Evolutionary conservation across 2,888 invertebrate genomes (phyloP), one percentile per base, ranked within the genome.

Genomic region (Acleris literana): DNA sequence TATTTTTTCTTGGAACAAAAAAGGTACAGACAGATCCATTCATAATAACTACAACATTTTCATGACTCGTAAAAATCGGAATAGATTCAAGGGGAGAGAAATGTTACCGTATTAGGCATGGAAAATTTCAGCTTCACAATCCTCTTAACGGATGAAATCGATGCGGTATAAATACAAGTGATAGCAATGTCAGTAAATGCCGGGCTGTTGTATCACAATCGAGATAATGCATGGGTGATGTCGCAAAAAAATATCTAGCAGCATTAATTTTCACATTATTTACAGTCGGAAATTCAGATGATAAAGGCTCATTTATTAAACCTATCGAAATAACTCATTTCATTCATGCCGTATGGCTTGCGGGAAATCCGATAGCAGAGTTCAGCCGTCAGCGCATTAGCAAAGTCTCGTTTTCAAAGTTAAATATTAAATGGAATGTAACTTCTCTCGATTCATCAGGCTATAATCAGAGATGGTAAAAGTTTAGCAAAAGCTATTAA

Each of bases 211-310:
- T 46, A 56, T 56, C 17, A 56, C 56, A 46, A 57, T 46, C 17
- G 25, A 20, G n/a, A 43, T 55, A 43, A 55, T 43, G 17, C 44
- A 29, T 6, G 17, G 46, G 46, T 16, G n/a, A n/a, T 33, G 55
- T 57, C 57, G 5, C 6, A 22, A 29, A n/a, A 43, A 57, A 57
- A 44, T 46, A 25, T 46, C 44, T n/a, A 20, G 46, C 25, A 5
- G 57, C 46, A 57, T 25, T 57, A 57, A 57, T 46, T 57, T 25
- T n/a, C 16, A 13, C 57, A 57, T 57, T 57, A 57, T 44, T 46
- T 46, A 20, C 57, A 57, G 46, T 17, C 25, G 20, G n/a, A 13
- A 55, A 46, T 46, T 44, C 25, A 17, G 44, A 46, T 46, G 44
- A 57, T 46, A 57, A 25, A 57, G 11, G 25, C 46, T 5, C 44